Conservation (phyloP, 2,113 vertebrate species). For the Serinus canaria region DNA sequence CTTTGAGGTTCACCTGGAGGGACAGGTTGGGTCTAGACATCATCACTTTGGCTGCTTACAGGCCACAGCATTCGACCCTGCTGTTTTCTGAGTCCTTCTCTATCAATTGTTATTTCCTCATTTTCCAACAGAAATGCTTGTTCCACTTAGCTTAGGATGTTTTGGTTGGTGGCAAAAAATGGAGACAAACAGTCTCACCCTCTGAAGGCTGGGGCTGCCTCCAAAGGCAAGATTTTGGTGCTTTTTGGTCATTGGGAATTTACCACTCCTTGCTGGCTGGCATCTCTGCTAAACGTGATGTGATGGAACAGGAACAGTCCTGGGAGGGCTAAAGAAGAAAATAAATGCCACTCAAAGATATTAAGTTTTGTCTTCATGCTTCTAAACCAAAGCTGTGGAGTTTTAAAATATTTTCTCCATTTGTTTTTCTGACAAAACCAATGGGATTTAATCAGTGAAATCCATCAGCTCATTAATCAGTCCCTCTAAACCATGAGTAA, state of each 20-base stretch:
- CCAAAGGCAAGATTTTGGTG: background rate
- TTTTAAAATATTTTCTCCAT: background rate
- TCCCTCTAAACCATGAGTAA: background rate
- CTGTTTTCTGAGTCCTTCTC: background rate
- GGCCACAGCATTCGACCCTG: background rate
- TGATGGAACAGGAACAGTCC: accelerated
- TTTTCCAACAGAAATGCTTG: background rate
- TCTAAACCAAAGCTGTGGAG: background rate
- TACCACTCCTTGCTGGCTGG: accelerated
- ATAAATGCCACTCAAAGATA: background rate
- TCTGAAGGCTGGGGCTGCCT: background rate
- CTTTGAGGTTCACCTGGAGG: background rate
- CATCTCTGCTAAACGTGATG: accelerated
- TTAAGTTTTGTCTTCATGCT: background rate
- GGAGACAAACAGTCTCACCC: background rate
- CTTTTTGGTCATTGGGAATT: accelerated
- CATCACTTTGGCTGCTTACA: accelerated
- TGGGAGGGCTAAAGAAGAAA: background rate
- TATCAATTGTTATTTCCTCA: background rate
- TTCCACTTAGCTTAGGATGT: background rate
- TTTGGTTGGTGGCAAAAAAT: background rate
- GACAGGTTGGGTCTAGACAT: accelerated
- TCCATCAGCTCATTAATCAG: background rate
- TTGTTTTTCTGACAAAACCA: background rate
- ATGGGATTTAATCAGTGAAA: background rate